Evolutionary conservation across 2,888 invertebrate species (phyloP).

Genomic region (Celastrina argiolus): DNA sequence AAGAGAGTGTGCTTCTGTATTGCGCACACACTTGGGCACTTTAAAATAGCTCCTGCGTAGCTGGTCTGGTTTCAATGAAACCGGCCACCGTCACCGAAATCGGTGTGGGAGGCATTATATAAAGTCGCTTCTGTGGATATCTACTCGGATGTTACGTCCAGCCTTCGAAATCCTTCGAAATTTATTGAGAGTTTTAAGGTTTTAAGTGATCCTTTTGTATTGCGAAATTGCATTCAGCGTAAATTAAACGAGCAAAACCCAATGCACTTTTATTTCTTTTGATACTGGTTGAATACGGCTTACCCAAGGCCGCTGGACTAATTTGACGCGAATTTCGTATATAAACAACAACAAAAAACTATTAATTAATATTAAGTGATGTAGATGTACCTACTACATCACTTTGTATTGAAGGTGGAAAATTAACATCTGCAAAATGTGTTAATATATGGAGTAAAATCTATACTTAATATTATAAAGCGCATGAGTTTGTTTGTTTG

Average conservation of each 20-base stretch:
- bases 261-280: conserved; percentile 40
- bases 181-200: conserved; percentile 26
- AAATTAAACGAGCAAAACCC: conserved; percentile 48
- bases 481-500: too few species aligned
- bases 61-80: too few species aligned
- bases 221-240: conserved; percentile 43
- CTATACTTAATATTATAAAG: too few species aligned
- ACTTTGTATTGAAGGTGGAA: too few species aligned
- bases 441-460: too few species aligned
- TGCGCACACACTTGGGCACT: too few species aligned
- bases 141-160: neutral
- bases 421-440: too few species aligned
- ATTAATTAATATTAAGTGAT: neutral
- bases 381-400: too few species aligned
- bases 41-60: too few species aligned
- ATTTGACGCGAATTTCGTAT: neutral
- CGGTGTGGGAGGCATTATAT: too few species aligned
- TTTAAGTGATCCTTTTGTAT: conserved; percentile 33
- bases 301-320: conserved; percentile 6
- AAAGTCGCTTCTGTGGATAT: conserved; percentile 20
- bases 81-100: too few species aligned
- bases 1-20: too few species aligned
- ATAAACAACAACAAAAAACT: neutral
- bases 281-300: conserved; percentile 37
- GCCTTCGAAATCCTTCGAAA: conserved; percentile 25